These are phyloP conservation scores for Patiria pectinifera DNA, from an alignment of 53 echinoderm and acorn worm genomes.

Conservation along the genomic window DNA sequence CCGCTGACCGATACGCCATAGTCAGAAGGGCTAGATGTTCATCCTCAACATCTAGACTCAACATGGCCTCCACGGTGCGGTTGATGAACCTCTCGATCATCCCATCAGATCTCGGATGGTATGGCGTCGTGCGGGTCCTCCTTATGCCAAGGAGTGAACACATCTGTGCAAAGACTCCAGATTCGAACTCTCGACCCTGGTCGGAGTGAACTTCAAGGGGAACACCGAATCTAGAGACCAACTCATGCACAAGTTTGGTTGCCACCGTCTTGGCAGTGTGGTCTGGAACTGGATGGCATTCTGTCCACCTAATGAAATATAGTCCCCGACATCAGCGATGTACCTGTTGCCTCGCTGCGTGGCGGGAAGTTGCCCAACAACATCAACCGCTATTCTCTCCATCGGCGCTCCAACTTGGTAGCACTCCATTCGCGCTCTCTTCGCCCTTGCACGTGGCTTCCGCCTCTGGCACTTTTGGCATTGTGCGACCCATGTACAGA, in stretches of 20 bases:
- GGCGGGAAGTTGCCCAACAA: conserved; percentile 57
- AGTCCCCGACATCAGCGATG: conserved; percentile 58
- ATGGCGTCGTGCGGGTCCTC: conserved; percentile 55
- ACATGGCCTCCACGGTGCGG: too few relatives aligned
- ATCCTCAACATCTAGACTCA: too few relatives aligned
- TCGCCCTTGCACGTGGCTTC: conserved; percentile 13
- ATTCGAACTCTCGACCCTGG: conserved; percentile 65
- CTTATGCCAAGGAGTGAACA: conserved; percentile 44
- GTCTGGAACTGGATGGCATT: conserved; percentile 61
- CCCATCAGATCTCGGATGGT: conserved; percentile 66
- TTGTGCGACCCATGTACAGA: conserved; percentile 22
- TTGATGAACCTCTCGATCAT: conserved; percentile 70
- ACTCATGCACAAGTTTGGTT: conserved; percentile 40
- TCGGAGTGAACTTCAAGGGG: conserved; percentile 66
- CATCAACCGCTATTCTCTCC: conserved; percentile 61
- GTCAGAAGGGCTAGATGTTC: conserved; percentile 48
- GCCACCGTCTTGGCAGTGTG: conserved; percentile 61
- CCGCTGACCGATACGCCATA: conserved; percentile 67
- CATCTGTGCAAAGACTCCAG: conserved; percentile 46
- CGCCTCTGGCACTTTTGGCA: conserved; percentile 21
- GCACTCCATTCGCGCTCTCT: conserved; percentile 28
- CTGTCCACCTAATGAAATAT: conserved; percentile 65
- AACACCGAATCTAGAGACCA: conserved; percentile 59
- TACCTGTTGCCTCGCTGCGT: conserved; percentile 40
- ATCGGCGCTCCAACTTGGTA: conserved; percentile 57